A percentile compares a stretch with the other conserved stretches of the same genome.
These are phyloP conservation scores for Madoqua kirkii DNA, from an alignment of 2,113 vertebrate genomes.

Conservation along the genomic window DNA sequence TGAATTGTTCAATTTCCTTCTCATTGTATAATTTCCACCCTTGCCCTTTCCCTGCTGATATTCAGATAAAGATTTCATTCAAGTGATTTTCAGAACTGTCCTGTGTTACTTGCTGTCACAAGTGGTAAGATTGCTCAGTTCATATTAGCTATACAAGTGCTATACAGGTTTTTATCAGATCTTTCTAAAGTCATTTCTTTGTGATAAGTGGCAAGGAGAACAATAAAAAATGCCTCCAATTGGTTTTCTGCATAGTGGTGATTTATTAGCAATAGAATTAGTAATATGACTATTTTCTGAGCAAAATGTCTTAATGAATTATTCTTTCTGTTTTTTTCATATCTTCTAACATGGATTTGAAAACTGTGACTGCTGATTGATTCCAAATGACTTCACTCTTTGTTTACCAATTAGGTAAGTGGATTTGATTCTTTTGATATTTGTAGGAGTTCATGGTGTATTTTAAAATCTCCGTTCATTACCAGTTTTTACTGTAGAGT, in stretches of 20 bases:
- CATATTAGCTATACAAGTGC: constrained; percentile 59
- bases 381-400: constrained; percentile 51
- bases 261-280: constrained; percentile 39
- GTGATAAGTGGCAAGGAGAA: constrained; percentile 54
- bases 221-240: constrained; percentile 24
- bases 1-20: constrained; percentile 82
- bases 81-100: constrained; percentile 74
- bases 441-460: background rate
- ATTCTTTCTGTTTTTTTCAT: constrained; percentile 71
- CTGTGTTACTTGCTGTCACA: constrained; percentile 60
- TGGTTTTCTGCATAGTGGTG: constrained; percentile 36
- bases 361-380: constrained; percentile 51
- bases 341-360: constrained; percentile 41
- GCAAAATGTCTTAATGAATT: constrained; percentile 51
- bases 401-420: constrained; percentile 81
- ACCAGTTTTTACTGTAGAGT: background rate
- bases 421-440: constrained; percentile 38
- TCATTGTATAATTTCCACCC: constrained; percentile 80
- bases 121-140: constrained; percentile 67
- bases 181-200: constrained; percentile 50
- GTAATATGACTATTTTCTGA: background rate
- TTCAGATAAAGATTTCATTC: constrained; percentile 78
- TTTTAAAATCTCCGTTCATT: background rate
- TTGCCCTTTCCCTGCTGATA: constrained; percentile 76
- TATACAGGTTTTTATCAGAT: constrained; percentile 56